Conservation (phyloP, 2,888 invertebrate genomes). For the Asteroscopus sphinx region DNA sequence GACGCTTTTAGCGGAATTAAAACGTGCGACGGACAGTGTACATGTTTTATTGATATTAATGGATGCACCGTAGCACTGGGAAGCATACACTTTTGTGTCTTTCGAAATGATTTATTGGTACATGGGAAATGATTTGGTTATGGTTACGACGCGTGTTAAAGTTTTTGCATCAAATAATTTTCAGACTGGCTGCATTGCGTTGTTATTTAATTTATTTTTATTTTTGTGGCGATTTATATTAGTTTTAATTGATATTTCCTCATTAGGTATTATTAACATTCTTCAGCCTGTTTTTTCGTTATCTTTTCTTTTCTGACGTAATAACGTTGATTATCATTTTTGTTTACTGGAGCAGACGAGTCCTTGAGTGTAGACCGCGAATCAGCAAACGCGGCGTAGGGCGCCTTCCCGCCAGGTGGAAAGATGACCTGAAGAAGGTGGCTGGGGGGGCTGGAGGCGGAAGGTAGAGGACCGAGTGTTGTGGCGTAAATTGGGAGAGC, state of each 20-base stretch:
- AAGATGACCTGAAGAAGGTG: no score
- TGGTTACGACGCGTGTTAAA: conserved; percentile 1
- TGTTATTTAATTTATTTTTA: neutral
- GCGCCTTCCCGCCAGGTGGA: no score
- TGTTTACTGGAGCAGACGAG: no score
- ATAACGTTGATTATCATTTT: conserved; percentile 37
- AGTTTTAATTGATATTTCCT: neutral
- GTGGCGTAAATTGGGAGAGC: no score
- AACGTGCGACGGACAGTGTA: conserved; percentile 70
- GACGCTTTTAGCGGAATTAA: conserved; percentile 87
- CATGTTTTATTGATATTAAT: conserved; percentile 82
- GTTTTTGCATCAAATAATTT: conserved; percentile 12
- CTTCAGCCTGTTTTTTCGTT: no score
- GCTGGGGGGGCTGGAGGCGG: no score
- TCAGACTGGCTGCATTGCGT: conserved; percentile 1
- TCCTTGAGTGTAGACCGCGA: no score
- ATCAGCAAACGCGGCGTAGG: no score
- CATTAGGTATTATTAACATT: neutral
- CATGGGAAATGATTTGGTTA: conserved; percentile 29
- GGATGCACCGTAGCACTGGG: conserved; percentile 54
- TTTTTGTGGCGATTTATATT: conserved; percentile 5
- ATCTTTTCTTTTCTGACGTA: no score
- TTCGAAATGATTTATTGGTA: conserved; percentile 37
- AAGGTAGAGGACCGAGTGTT: no score
- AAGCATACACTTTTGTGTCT: conserved; percentile 46